Conservation (phyloP, 2,888 invertebrate genomes). For the Lottia scabra region DNA sequence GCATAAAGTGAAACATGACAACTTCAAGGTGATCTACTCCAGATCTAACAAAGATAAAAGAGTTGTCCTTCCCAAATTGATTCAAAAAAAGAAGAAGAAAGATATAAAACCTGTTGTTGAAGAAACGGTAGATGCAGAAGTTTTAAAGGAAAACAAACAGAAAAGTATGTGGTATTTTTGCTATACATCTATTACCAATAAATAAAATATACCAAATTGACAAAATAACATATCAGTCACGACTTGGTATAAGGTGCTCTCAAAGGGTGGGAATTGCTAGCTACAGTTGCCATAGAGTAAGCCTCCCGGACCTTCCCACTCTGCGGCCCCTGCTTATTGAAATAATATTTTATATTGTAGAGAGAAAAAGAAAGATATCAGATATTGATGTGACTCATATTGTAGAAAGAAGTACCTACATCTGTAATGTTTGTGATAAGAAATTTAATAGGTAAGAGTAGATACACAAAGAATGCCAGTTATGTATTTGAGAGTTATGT, state of each 20-base stretch:
- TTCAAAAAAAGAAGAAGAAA: slow-evolving; percentile 26
- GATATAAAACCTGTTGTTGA: slow-evolving; percentile 19
- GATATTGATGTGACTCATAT: slow-evolving; percentile 40
- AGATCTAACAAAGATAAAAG: slow-evolving; percentile 47
- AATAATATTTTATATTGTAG: slow-evolving; percentile 17
- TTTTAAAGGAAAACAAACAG: slow-evolving; percentile 25
- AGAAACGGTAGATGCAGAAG: slow-evolving; percentile 20
- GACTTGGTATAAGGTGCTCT: too few species aligned
- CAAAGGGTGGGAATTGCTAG: too few species aligned
- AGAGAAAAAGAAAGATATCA: slow-evolving; percentile 32
- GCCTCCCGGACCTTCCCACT: too few species aligned
- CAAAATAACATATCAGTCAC: too few species aligned
- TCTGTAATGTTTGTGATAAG: slow-evolving; percentile 54
- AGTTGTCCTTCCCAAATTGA: slow-evolving; percentile 51
- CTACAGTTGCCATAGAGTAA: too few species aligned
- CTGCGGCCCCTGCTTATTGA: too few species aligned
- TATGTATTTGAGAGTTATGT: too few species aligned
- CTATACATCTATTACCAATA: too few species aligned
- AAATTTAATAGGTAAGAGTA: slow-evolving; percentile 54
- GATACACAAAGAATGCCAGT: neutral
- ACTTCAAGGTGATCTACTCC: slow-evolving; percentile 54
- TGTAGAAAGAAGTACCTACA: slow-evolving; percentile 51
- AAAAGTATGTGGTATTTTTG: slow-evolving; percentile 10
- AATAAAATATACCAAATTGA: too few species aligned
- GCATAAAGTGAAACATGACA: slow-evolving; percentile 62